These are phyloP conservation scores for Caenorhabditis panamensis DNA, from an alignment of 2,888 invertebrate genomes.

Conservation along the genomic window DNA sequence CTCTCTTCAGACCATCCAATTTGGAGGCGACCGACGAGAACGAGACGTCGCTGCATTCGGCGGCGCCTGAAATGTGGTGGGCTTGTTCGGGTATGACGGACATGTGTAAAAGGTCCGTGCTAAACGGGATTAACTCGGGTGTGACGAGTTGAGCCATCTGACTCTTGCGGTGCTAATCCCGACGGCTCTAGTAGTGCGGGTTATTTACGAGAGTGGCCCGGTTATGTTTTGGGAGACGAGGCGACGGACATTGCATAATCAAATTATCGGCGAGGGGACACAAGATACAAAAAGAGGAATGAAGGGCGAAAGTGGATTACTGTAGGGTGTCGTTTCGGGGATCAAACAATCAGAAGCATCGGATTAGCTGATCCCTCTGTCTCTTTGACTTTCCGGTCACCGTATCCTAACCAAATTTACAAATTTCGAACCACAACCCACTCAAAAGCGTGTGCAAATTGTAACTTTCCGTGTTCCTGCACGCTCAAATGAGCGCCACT, in stretches of 20 bases:
- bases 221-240: constrained; percentile 32
- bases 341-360: constrained; percentile 1
- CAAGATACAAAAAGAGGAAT: constrained; percentile 5
- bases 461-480: constrained; percentile 41
- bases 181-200: constrained; percentile 8
- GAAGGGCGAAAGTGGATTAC: neutral
- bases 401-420: neutral
- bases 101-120: constrained; percentile 31
- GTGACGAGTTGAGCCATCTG: constrained; percentile 56
- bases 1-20: constrained; percentile 60
- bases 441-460: constrained; percentile 32
- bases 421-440: neutral
- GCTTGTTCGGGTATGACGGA: neutral
- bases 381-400: too few species aligned
- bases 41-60: constrained; percentile 64
- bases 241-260: constrained; percentile 43
- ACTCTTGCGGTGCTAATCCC: constrained; percentile 43
- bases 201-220: constrained; percentile 40
- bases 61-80: constrained; percentile 55
- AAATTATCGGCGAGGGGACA: constrained; percentile 36
- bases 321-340: constrained; percentile 1
- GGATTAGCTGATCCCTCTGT: too few species aligned
- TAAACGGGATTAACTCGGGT: constrained; percentile 48
- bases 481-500: constrained; percentile 52
- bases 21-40: constrained; percentile 53